phyloP scores from a whole-genome alignment of 1,140 invertebrate genomes.

The Bathynomus jamesi region DNA sequence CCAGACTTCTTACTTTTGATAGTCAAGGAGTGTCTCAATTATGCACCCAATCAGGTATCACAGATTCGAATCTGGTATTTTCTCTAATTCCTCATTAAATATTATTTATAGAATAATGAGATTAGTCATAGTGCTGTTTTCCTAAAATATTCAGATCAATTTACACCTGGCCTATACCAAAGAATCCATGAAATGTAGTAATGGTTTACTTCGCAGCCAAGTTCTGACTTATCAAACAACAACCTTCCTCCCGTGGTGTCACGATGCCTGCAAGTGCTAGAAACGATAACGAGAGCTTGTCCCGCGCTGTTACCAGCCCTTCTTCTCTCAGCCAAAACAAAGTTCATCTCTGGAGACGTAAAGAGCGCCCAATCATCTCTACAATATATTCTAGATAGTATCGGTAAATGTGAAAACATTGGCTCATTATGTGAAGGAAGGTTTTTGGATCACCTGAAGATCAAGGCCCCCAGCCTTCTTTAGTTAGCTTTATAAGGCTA shows the following conservation, averaged over 20 bases:
- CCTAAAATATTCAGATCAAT: not conserved
- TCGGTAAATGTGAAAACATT: constrained; percentile 34
- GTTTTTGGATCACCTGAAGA: no score
- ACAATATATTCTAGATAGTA: constrained; percentile 61
- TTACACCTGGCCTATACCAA: not conserved
- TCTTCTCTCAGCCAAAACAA: constrained; percentile 67
- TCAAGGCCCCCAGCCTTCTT: no score
- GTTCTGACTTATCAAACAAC: constrained; percentile 4
- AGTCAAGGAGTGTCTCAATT: constrained; percentile 64
- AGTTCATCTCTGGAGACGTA: constrained; percentile 67
- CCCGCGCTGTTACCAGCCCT: constrained; percentile 68
- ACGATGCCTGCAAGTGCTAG: constrained; percentile 58
- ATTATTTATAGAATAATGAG: not conserved
- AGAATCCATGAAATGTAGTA: not conserved
- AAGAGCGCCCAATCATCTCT: constrained; percentile 57
- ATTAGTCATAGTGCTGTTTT: not conserved
- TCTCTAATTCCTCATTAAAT: not conserved
- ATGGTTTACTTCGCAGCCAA: not conserved
- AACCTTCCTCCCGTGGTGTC: constrained; percentile 7
- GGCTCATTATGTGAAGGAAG: not conserved
- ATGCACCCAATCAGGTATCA: constrained; percentile 55
- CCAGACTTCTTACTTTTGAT: constrained; percentile 77
- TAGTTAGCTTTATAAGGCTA: no score
- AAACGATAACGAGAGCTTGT: constrained; percentile 65
- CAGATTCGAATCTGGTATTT: not conserved